Evolutionary conservation across 1,140 invertebrate genomes (phyloP), one percentile per base, ranked within the genome.

Genomic region (Prorops nasuta): DNA sequence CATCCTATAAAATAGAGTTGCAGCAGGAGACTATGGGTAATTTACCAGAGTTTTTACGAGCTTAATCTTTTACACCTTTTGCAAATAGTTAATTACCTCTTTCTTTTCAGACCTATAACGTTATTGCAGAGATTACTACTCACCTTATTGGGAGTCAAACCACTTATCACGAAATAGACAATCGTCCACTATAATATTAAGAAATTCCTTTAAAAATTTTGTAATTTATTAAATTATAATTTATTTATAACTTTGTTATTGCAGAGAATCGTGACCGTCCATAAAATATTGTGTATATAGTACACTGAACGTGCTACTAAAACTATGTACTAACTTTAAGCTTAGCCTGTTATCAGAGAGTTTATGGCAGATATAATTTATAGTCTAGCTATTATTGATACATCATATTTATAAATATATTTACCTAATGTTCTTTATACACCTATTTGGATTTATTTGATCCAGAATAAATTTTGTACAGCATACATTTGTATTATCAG

Each of bases 1-100:
- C 92, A 44, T 92, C 91, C 63, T 95, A 94, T 80, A 95, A 94
- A 85, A 88, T 94, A 78, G 89, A 92, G 77, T 85, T 91, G 76
- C 89, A 92, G 78, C 89, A 92, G 81, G 89, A 92, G 79, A 91
- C 89, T 70, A 90, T 92, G 88, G 88, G 89, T 91, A 83, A 80
- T 77, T 78, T 54, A 71, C 44, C 67, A 72, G 67, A 69, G 53
- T 71, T 64, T 56, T 67, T 41, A 51, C 54, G 36, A 43, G 44
- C 45, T 35, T 45, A 38, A 41, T 22, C 9, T 14, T 56, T 40
- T 46, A 10, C 20, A n/a, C 41, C 19, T 24, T 4, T 35, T 43
- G 17, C 16, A n/a, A 55, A 15, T 15, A 32, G 21, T 32, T 32
- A 36, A 24, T 40, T 10, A 49, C 43, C 19, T 43, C 36, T 40